Conservation (phyloP, 2,888 invertebrate genomes). For the Listrodromus nycthemerus region DNA sequence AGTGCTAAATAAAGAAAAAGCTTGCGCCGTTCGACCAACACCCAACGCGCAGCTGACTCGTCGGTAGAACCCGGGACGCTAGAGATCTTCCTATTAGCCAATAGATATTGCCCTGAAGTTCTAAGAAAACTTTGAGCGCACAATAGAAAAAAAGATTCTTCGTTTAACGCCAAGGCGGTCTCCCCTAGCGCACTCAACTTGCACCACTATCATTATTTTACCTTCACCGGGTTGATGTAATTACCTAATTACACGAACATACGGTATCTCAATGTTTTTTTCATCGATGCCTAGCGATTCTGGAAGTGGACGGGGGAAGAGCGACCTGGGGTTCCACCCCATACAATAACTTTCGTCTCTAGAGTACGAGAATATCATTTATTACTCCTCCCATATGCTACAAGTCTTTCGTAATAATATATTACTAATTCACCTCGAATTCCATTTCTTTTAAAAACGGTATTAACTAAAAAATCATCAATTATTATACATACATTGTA, state of each 20-base stretch:
- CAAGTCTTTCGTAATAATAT: constrained; percentile 65
- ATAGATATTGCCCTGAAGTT: neutral
- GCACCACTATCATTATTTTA: constrained; percentile 15
- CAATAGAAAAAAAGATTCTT: neutral
- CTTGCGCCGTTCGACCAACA: neutral
- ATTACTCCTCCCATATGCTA: constrained; percentile 68
- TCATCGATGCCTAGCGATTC: neutral
- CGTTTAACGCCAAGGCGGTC: neutral
- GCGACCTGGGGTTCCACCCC: constrained; percentile 10
- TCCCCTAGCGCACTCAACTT: neutral
- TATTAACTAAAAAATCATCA: constrained; percentile 59
- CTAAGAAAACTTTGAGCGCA: neutral
- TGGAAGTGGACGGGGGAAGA: neutral
- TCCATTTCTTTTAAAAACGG: constrained; percentile 44
- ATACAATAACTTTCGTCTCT: constrained; percentile 54
- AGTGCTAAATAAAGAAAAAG: constrained; percentile 7
- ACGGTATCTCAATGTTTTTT: constrained; percentile 32
- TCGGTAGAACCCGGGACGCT: neutral
- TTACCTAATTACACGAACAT: constrained; percentile 23
- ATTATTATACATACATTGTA: constrained; percentile 59
- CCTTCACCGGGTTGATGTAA: constrained; percentile 30
- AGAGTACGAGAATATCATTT: constrained; percentile 72
- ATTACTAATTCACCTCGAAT: constrained; percentile 58
- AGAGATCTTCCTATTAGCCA: neutral
- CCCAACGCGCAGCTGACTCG: neutral